Base-by-base conservation (phyloP, 2,888 invertebrate species). In the Ennomos fuscantarius region DNA sequence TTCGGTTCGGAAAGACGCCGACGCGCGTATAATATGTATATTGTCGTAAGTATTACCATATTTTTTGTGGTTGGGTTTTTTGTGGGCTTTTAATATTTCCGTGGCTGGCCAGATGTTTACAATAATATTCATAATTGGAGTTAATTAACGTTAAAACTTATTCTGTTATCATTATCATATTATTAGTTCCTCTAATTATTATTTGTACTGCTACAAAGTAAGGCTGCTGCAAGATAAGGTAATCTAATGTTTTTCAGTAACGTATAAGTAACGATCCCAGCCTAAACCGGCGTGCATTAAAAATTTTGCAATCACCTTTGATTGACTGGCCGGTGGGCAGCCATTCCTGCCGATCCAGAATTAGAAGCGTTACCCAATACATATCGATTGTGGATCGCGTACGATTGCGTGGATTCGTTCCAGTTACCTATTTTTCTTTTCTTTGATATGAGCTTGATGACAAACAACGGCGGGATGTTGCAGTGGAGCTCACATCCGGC, bases 291-390 rank as follows among this genome's bases (percentile, higher is more conserved):
- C 31, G 39, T 67, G 62, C 73, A 75, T 77, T 74, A 73, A 70
- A 72, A 70, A 74, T 75, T 79, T 74, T 69, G 71, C 76, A 79
- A 76, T 53, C 59, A 15, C 63, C 58, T 68, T 72, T 71, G 73
- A 74, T 72, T 62, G 76, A 72, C 50, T 68, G 60, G 39, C 43
- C 59, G 55, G 65, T 65, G 58, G 59, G 61, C 51, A 46, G 62
- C 55, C 59, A 59, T 62, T 69, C 70, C 58, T 66, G 60, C 58
- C 48, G 54, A 56, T 71, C 64, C 72, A 46, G 66, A 76, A 67
- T 73, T 79, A 79, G 78, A 76, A 53, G 54, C 53, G 63, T 77
- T 75, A 68, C 65, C 58, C 68, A 75, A 78, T 66, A 59, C 65
- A 67, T 70, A 72, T 65, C 58, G 65, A 72, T 66, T 66, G 48